Evolutionary conservation across 2,888 invertebrate genomes (phyloP).

Genomic region (Rhimphoctona megacephalus): DNA sequence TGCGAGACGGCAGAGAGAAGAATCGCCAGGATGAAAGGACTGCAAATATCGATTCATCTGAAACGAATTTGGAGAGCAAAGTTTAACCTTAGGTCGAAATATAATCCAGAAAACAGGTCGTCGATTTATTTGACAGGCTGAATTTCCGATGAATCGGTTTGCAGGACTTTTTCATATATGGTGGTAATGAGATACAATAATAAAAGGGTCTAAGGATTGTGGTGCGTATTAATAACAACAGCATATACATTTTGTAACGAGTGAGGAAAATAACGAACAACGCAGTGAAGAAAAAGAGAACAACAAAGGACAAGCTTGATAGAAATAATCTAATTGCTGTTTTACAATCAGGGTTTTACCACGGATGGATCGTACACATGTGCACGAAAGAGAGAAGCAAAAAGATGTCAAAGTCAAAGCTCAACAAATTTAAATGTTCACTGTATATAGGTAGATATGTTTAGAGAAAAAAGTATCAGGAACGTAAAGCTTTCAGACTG

Average conservation of each 20-base stretch:
- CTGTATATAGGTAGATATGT: slow-evolving; percentile 10
- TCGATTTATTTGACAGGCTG: neutral
- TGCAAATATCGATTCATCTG: slow-evolving; percentile 82
- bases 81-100: neutral
- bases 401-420: slow-evolving; percentile 50
- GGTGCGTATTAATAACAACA: neutral
- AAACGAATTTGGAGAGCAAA: slow-evolving; percentile 75
- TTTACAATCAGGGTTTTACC: slow-evolving; percentile 79
- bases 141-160: neutral
- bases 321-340: slow-evolving; percentile 81
- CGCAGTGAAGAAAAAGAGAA: slow-evolving; percentile 73
- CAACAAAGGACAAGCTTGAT: slow-evolving; percentile 74
- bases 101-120: neutral
- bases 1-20: slow-evolving; percentile 27
- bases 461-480: slow-evolving; percentile 12
- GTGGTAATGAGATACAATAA: neutral
- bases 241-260: neutral
- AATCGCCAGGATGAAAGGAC: slow-evolving; percentile 60
- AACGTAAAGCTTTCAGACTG: slow-evolving; percentile 45
- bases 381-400: slow-evolving; percentile 57
- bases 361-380: slow-evolving; percentile 45
- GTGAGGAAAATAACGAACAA: slow-evolving; percentile 24
- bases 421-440: slow-evolving; percentile 26
- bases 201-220: neutral
- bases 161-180: neutral